Evolutionary conservation across 2,797 vertebrate species (phyloP), one percentile per base, ranked within the genome.

Genomic region (Tiaroga cobitis): DNA sequence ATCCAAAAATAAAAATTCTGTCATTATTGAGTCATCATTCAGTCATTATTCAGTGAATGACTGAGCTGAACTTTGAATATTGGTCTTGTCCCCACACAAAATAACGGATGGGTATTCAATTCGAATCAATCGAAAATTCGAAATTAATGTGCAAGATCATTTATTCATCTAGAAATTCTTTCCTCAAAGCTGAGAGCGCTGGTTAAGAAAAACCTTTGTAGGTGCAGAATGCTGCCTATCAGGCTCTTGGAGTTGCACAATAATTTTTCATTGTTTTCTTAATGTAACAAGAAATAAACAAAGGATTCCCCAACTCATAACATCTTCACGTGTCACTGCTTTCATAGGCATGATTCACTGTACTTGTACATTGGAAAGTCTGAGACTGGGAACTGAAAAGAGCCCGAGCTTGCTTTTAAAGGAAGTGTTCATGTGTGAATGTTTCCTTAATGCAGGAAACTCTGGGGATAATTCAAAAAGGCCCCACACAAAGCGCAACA

Each of bases 351-450:
- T 78, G 26, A 43, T 43, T 63, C 5, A 32, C 39, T 26, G 29
- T 21, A 65, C 56, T 46, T 74, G 37, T 34, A 39, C 32, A 19
- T 56, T 59, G 51, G 34, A 56, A 56, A 61, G 8, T 74, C 32
- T 67, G 16, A 67, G 32, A 68, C 63, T 65, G 29, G 73, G 32
- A 34, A 77, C 73, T 68, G 82, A 78, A 37, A 24, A 51, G 16
- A 77, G 49, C 46, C 34, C 34, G 63, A 68, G 63, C 13, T 69
- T 83, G 81, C 65, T 83, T 75, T 65, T 63, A 13, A 83, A 37
- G 70, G 81, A 83, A 63, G 59, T 63, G 56, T 75, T 75, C 21
- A 37, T 65, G 54, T 67, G 81, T 74, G 81, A 83, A 83, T 59
- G 54, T 73, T 72, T 82, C 80, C 68, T 72, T 73, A 59, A 73